Conservation (phyloP, 1,140 invertebrate genomes). For the Heliconius eleuchia region DNA sequence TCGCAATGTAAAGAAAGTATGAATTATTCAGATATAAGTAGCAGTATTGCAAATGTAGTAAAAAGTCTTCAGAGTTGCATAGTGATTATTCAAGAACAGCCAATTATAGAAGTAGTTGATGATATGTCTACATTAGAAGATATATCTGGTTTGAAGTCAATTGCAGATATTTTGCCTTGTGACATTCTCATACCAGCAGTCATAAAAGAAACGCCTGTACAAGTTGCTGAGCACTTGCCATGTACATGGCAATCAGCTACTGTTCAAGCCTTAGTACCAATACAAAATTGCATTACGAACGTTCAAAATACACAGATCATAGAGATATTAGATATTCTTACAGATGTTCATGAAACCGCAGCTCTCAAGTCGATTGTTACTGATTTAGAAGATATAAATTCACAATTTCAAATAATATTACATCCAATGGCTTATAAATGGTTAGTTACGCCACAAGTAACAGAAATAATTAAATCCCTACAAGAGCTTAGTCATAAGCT, state of each 20-base stretch:
- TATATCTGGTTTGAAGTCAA: slow-evolving; percentile 82
- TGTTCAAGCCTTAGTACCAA: slow-evolving; percentile 50
- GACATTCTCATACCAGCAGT: slow-evolving; percentile 53
- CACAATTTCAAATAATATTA: slow-evolving; percentile 66
- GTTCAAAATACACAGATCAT: slow-evolving; percentile 64
- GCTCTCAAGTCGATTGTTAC: slow-evolving; percentile 61
- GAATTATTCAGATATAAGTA: slow-evolving; percentile 47
- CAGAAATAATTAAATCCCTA: slow-evolving; percentile 72
- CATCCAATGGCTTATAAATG: slow-evolving; percentile 46
- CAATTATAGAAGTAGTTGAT: slow-evolving; percentile 67
- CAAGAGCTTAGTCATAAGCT: slow-evolving; percentile 69
- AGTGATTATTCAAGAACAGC: slow-evolving; percentile 78
- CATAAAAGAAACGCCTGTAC: slow-evolving; percentile 45
- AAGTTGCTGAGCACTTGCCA: slow-evolving; percentile 43
- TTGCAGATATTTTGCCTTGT: slow-evolving; percentile 66
- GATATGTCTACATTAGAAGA: slow-evolving; percentile 82
- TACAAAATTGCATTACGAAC: slow-evolving; percentile 61
- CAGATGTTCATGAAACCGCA: slow-evolving; percentile 41
- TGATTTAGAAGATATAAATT: slow-evolving; percentile 63
- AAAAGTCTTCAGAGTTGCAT: slow-evolving; percentile 81
- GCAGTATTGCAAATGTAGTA: slow-evolving; percentile 77
- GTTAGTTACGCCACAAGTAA: slow-evolving; percentile 26
- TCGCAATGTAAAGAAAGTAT: slow-evolving; percentile 67
- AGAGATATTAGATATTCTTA: slow-evolving; percentile 59
- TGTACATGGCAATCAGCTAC: slow-evolving; percentile 34